Percentiles rank a stretch among this genome's conserved stretches.
These are phyloP conservation scores for Celastrina argiolus DNA, from an alignment of 2,888 invertebrate genomes.

Conservation along the genomic window DNA sequence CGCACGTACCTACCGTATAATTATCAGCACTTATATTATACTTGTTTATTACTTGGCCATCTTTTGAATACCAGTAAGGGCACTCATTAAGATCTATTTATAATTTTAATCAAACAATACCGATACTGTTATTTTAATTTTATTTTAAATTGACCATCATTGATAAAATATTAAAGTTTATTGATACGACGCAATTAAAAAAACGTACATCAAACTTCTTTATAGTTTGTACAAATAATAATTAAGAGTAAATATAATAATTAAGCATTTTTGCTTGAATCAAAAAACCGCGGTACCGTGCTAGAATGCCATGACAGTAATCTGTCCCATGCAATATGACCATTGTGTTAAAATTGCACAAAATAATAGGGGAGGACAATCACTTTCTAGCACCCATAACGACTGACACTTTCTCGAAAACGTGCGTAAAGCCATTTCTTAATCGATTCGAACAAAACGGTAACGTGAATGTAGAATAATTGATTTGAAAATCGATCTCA, in stretches of 20 bases:
- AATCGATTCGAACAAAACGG: conserved; percentile 67
- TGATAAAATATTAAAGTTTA: no score
- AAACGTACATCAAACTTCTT: no score
- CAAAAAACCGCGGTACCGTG: background rate
- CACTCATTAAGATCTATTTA: background rate
- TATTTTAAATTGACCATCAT: no score
- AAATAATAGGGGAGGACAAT: conserved; percentile 35
- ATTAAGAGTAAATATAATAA: no score
- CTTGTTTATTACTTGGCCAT: background rate
- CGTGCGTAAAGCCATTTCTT: conserved; percentile 60
- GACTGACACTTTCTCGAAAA: conserved; percentile 65
- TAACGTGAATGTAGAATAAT: conserved; percentile 66
- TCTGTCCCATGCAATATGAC: conserved; percentile 20
- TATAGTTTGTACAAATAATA: no score
- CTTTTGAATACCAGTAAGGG: background rate
- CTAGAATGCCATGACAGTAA: conserved; percentile 22
- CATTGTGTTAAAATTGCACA: conserved; percentile 22
- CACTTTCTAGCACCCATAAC: conserved; percentile 59
- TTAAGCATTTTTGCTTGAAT: background rate
- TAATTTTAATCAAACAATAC: no score
- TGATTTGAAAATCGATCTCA: conserved; percentile 37
- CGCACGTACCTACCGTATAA: background rate
- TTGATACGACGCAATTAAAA: no score
- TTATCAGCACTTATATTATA: background rate
- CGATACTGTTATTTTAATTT: no score